Evolutionary conservation across 2,888 invertebrate species (phyloP).

Genomic region (Phymatocera aterrima): DNA sequence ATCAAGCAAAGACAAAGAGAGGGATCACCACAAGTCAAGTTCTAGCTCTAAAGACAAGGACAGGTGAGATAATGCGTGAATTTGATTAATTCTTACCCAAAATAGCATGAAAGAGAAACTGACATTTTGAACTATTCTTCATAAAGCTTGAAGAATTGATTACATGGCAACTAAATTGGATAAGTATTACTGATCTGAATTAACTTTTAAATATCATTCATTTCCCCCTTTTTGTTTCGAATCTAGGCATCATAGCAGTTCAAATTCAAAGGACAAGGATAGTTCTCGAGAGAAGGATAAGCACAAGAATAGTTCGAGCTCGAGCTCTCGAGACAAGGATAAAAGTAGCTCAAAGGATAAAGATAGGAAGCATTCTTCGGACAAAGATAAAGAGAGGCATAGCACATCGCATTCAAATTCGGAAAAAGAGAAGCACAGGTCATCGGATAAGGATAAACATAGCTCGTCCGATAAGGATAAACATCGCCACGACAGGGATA

Average conservation of each 20-base stretch:
- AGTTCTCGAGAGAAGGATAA: constrained; percentile 72
- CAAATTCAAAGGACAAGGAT: constrained; percentile 67
- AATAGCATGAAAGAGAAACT: background rate
- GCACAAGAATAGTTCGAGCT: constrained; percentile 40
- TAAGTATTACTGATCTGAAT: constrained; percentile 57
- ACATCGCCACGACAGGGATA: constrained; percentile 72
- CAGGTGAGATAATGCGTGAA: constrained; percentile 57
- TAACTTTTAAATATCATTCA: no score
- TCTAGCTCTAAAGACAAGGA: constrained; percentile 73
- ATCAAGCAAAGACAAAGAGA: constrained; percentile 76
- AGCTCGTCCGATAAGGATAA: constrained; percentile 73
- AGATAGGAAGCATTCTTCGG: constrained; percentile 66
- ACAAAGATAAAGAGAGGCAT: constrained; percentile 66
- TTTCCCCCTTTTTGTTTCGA: background rate
- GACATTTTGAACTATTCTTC: constrained; percentile 39
- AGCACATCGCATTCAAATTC: no score
- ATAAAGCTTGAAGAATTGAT: background rate
- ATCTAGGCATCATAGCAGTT: constrained; percentile 32
- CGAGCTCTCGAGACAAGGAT: constrained; percentile 62
- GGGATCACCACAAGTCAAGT: constrained; percentile 71
- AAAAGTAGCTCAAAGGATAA: constrained; percentile 67
- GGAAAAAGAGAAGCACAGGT: constrained; percentile 68
- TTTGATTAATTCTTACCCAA: background rate
- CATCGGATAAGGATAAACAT: constrained; percentile 66
- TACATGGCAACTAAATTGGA: constrained; percentile 49